Conservation (phyloP, 2,888 invertebrate species). For the Sericinus montela region DNA sequence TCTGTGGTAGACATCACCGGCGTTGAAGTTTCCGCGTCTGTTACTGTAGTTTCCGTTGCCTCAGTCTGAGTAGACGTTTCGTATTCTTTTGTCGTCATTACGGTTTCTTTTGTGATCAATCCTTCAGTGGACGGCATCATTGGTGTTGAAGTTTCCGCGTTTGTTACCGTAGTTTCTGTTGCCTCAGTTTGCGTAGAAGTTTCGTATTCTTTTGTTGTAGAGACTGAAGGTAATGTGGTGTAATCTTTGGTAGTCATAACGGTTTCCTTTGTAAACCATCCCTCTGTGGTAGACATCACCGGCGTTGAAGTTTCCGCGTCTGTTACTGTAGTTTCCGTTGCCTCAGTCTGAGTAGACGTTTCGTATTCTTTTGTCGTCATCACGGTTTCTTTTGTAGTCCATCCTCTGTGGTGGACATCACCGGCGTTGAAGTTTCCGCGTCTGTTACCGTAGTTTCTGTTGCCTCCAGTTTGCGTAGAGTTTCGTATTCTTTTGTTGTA, state of each 20-base stretch:
- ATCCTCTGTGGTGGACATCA: too few species aligned
- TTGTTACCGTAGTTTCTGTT: slow-evolving; percentile 18
- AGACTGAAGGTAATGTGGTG: not conserved
- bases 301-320: not conserved
- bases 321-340: slow-evolving; percentile 16
- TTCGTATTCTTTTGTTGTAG: not conserved
- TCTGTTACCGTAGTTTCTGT: too few species aligned
- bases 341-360: not conserved
- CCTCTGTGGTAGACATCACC: not conserved
- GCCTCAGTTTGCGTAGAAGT: not conserved
- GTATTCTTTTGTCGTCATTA: too few species aligned
- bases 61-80: too few species aligned
- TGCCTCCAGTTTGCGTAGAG: too few species aligned
- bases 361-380: not conserved
- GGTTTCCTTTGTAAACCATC: not conserved
- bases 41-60: too few species aligned
- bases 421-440: too few species aligned
- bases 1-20: too few species aligned
- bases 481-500: too few species aligned
- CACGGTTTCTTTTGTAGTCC: too few species aligned
- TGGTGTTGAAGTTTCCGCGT: not conserved
- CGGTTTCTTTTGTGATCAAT: not conserved
- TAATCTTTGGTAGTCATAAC: not conserved
- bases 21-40: too few species aligned
- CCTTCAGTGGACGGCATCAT: not conserved